Evolutionary conservation across 2,797 vertebrate genomes (phyloP).

Genomic region (Lacerta bilineata): DNA sequence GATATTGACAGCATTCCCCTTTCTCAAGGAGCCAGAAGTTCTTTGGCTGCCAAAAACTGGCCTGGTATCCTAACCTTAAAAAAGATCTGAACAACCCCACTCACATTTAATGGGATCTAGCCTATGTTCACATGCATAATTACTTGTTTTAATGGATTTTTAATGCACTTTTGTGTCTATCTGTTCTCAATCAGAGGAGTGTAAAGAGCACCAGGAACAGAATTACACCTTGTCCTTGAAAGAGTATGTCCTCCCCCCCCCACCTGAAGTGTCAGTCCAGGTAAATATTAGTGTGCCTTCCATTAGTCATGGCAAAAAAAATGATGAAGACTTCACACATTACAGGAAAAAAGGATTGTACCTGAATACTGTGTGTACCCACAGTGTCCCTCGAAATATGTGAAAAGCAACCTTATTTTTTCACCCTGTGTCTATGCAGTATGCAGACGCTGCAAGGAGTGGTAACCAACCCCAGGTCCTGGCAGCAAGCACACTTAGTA

Average conservation of each 20-base stretch:
- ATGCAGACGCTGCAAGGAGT: not conserved
- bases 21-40: not conserved
- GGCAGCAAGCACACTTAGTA: not conserved
- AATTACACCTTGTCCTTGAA: not conserved
- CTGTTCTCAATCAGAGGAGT: too few species aligned
- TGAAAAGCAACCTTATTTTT: not conserved
- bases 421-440: not conserved
- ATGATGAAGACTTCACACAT: not conserved
- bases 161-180: not conserved
- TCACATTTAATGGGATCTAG: not conserved
- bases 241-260: not conserved
- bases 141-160: conserved; percentile 5
- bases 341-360: not conserved
- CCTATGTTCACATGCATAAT: not conserved
- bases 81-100: conserved; percentile 3
- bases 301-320: not conserved
- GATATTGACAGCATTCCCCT: conserved; percentile 11
- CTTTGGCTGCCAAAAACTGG: conserved; percentile 23
- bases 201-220: not conserved
- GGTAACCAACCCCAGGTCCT: not conserved
- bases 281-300: not conserved
- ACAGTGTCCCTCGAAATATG: not conserved
- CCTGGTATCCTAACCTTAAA: conserved; percentile 1
- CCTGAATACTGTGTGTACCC: not conserved
- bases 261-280: not conserved